Evolutionary conservation across 2,113 vertebrate species (phyloP).

Genomic region (Paradisaea rubra): DNA sequence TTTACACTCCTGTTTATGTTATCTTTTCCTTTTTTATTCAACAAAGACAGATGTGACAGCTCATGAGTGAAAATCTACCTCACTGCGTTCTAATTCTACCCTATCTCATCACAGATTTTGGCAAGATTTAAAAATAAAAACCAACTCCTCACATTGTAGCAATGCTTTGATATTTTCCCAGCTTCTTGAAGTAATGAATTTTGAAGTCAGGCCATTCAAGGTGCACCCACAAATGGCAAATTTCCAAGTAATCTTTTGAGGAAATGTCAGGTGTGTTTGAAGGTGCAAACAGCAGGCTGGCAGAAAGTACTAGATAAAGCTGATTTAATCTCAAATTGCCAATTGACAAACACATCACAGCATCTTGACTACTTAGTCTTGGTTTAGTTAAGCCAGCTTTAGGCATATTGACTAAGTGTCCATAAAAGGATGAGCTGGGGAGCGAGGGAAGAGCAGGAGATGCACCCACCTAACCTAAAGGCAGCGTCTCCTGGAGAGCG

Average conservation of each 20-base stretch:
- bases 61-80: background rate
- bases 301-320: rapidly evolving
- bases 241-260: background rate
- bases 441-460: background rate
- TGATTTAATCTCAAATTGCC: background rate
- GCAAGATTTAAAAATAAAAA: background rate
- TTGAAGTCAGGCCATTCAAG: background rate
- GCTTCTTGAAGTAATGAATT: background rate
- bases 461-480: background rate
- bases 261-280: background rate
- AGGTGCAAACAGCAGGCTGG: background rate
- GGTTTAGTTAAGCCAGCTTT: background rate
- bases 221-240: background rate
- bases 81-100: background rate
- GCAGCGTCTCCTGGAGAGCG: rapidly evolving
- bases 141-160: background rate
- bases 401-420: background rate
- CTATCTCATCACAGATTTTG: background rate
- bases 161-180: background rate
- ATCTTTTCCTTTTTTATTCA: background rate
- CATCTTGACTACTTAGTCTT: background rate
- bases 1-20: background rate
- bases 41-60: background rate
- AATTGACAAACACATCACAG: background rate
- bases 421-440: background rate